Base-by-base conservation (phyloP, 2,797 vertebrate species). In the Florisuga fusca region DNA sequence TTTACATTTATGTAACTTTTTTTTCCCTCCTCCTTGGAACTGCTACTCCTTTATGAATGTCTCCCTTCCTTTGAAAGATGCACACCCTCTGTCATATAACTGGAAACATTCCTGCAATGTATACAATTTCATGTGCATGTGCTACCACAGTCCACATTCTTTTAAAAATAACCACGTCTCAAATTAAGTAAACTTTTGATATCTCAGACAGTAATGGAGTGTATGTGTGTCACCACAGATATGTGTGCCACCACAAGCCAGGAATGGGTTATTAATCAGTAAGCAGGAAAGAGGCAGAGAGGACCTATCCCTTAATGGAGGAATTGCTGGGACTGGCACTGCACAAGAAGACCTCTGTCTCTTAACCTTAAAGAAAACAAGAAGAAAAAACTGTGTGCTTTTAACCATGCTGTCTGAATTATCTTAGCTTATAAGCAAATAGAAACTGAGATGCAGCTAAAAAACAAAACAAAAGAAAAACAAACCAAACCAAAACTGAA, bases 1-100 rank as follows among this genome's bases (percentile, higher is more conserved):
- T 95, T 91, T 29, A 95, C 80, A 83, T 95, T 76, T 94, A 64
- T 84, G 63, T 92, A 87, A 87, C 10, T 6, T 22, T 85, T 69
- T 63, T 16, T 43, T 31, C 15, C 2, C 4, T 21, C 12, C 4
- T 3, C 26, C 15, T 90, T 95, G 76, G 66, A 95, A 68, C 87
- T 89, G 57, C 72, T 78, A 85, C 61, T 89, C 43, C 33, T 96
- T 90, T 93, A 67, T 89, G 13, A 58, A 87, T 93, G 90, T 97
- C 55, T 95, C 57, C 34, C 75, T 95, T 87, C 63, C 75, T 97
- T 90, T 96, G 93, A 95, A 95, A 94, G 95, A 94, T 82, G 93
- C 79, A 96, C 84, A 91, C 38, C 33, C 84, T 89, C 79, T 95
- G 82, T 89, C 91, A 78, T 38, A 27, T 81, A 95, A 76, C 87